Evolutionary conservation across 2,113 vertebrate species (phyloP).

Genomic region (Oxyura jamaicensis): DNA sequence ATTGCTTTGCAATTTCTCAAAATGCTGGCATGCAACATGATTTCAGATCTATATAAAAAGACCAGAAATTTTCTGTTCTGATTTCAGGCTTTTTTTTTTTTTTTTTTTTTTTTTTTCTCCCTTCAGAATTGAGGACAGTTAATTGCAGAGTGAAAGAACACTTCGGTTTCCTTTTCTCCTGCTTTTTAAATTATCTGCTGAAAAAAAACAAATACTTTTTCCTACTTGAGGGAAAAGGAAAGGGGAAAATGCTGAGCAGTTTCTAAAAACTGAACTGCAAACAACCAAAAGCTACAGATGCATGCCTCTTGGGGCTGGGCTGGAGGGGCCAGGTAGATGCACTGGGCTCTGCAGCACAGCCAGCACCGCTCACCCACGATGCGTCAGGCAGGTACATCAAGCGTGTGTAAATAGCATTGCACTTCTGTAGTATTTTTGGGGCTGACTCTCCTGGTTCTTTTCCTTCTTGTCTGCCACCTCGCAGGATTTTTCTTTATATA

Average conservation of each 20-base stretch:
- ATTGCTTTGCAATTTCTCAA: background rate
- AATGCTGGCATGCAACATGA: rapidly evolving
- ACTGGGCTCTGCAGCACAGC: background rate
- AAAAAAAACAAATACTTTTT: rapidly evolving
- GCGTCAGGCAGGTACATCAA: rapidly evolving
- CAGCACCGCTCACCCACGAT: rapidly evolving
- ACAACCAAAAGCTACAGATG: background rate
- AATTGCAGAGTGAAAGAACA: rapidly evolving
- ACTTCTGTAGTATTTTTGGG: rapidly evolving
- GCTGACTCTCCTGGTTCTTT: background rate
- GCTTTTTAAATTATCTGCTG: rapidly evolving
- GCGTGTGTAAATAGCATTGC: rapidly evolving
- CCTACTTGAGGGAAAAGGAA: background rate
- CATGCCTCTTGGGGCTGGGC: background rate
- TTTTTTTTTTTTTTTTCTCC: background rate
- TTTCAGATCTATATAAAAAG: background rate
- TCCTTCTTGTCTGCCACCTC: background rate
- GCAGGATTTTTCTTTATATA: background rate
- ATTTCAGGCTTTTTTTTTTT: background rate
- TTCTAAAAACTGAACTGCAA: background rate
- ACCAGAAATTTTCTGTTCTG: background rate
- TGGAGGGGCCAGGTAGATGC: background rate
- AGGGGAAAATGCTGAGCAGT: background rate
- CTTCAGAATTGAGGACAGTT: background rate
- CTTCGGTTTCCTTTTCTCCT: background rate